A percentile compares a stretch with the other conserved stretches of the same genome.
Conservation (phyloP, 2,113 vertebrate species). For the Podilymbus podiceps region DNA sequence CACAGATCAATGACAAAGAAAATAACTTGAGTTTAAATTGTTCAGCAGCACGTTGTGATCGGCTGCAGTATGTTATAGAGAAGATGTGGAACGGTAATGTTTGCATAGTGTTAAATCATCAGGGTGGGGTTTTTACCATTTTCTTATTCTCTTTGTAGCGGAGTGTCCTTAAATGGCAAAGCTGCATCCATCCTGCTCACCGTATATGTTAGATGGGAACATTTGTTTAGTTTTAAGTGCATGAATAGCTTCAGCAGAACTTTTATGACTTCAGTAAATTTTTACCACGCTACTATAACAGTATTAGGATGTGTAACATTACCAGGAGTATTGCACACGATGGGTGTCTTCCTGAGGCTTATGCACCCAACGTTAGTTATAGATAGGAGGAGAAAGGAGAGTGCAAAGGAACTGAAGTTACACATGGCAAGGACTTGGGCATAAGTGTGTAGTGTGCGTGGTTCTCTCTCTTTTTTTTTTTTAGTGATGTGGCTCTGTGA, state of each 20-base stretch:
- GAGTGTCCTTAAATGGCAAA: background rate
- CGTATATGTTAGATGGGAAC: background rate
- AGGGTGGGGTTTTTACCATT: background rate
- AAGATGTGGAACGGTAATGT: background rate
- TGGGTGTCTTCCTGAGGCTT: background rate
- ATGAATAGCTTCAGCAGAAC: background rate
- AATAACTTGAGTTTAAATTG: background rate
- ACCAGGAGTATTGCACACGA: background rate
- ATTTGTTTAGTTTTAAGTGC: background rate
- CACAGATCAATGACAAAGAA: background rate
- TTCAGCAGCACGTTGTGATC: background rate
- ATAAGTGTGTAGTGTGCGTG: background rate
- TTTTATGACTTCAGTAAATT: background rate
- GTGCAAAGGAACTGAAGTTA: background rate
- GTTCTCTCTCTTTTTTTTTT: background rate
- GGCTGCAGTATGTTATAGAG: background rate
- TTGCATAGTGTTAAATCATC: background rate
- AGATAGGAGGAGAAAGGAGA: background rate
- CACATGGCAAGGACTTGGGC: accelerated
- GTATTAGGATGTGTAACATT: background rate
- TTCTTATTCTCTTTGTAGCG: background rate
- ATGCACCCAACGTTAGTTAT: background rate
- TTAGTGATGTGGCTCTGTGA: background rate
- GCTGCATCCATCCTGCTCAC: background rate
- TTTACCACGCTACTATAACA: background rate